phyloP scores from a whole-genome alignment of 2,113 vertebrate genomes.

The Platysteira castanea region DNA sequence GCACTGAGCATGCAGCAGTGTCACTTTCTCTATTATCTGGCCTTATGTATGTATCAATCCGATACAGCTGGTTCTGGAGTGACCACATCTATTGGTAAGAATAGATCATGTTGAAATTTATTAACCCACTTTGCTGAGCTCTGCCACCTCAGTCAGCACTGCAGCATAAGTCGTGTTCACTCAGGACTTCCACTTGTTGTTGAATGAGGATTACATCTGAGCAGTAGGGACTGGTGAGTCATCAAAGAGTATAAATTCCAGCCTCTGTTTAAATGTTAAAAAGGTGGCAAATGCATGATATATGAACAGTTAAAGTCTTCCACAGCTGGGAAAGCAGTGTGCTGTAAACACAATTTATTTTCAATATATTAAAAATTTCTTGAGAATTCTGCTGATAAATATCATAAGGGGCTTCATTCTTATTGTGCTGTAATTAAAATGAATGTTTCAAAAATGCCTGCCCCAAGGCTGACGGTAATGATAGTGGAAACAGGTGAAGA shows the following conservation, averaged over 20 bases:
- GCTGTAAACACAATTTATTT: constrained; percentile 42
- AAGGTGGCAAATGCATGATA: constrained; percentile 37
- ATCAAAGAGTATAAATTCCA: constrained; percentile 28
- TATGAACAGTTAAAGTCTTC: constrained; percentile 18
- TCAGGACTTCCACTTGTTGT: not conserved
- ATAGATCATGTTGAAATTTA: not conserved
- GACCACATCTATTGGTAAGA: not conserved
- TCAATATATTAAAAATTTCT: constrained; percentile 25
- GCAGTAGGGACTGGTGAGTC: constrained; percentile 14
- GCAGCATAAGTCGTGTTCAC: not conserved
- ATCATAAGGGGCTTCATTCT: not conserved
- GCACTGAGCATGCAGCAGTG: not conserved
- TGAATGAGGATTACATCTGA: constrained; percentile 43
- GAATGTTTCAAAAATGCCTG: not conserved
- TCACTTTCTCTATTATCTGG: not conserved
- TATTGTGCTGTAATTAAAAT: constrained; percentile 40
- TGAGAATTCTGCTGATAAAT: not conserved
- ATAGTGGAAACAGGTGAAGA: not conserved
- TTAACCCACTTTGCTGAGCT: not conserved
- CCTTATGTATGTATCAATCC: not conserved
- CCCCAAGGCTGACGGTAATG: not conserved
- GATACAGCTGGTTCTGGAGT: not conserved
- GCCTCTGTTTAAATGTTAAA: constrained; percentile 40
- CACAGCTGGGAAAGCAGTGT: not conserved
- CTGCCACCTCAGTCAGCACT: not conserved